A percentile compares a stretch with the other conserved stretches of the same genome.
These are phyloP conservation scores for Drosophila tani DNA, from an alignment of 1,140 invertebrate genomes.

Conservation along the genomic window DNA sequence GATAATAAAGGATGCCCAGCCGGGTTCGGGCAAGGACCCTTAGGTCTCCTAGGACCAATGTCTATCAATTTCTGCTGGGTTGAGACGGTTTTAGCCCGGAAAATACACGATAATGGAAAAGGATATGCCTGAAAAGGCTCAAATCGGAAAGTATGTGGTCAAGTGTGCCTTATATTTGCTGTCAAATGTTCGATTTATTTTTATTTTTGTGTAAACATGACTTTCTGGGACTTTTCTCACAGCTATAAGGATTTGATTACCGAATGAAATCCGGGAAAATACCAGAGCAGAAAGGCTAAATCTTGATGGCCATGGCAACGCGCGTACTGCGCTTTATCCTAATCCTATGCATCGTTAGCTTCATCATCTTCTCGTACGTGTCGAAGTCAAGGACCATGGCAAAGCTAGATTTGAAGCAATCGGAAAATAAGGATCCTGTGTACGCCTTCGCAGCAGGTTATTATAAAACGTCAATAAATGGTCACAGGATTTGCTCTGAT, in stretches of 20 bases:
- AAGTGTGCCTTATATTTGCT: slow-evolving; percentile 19
- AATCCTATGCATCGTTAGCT: slow-evolving; percentile 59
- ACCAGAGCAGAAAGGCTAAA: not conserved
- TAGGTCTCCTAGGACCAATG: not conserved
- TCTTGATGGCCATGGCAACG: slow-evolving; percentile 13
- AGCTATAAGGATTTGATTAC: slow-evolving; percentile 1
- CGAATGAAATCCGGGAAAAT: not conserved
- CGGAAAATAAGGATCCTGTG: not conserved
- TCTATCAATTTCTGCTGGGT: not conserved
- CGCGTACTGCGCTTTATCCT: slow-evolving; percentile 76
- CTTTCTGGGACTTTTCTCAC: not conserved
- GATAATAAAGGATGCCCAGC: not conserved
- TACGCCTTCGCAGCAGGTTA: not conserved
- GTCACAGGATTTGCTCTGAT: no score
- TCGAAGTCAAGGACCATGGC: slow-evolving; percentile 69
- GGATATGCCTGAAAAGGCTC: not conserved
- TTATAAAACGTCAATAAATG: not conserved
- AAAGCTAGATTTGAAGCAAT: slow-evolving; percentile 38
- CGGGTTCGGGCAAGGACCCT: not conserved
- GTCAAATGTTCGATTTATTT: not conserved
- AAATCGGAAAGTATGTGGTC: slow-evolving; percentile 1
- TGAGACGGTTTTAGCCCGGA: not conserved
- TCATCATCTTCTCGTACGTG: slow-evolving; percentile 78
- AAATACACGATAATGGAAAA: not conserved
- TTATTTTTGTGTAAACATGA: slow-evolving; percentile 2